Evolutionary conservation across 2,888 invertebrate genomes (phyloP).

Genomic region (Pristionchus entomophagus): DNA sequence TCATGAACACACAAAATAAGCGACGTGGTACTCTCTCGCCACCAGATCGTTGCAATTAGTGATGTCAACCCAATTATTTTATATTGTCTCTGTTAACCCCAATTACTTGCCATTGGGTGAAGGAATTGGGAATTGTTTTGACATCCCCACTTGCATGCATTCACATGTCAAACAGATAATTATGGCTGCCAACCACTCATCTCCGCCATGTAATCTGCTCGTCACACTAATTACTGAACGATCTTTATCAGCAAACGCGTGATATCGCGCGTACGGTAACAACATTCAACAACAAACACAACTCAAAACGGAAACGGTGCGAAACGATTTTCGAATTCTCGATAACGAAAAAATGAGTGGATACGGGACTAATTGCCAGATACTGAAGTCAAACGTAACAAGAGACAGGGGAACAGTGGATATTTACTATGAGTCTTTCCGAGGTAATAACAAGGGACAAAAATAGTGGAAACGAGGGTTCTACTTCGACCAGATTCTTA

Average conservation of each 20-base stretch:
- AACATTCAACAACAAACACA: conserved; percentile 22
- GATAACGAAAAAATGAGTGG: neutral
- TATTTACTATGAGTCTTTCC: neutral
- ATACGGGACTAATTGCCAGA: too few species aligned
- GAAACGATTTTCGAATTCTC: neutral
- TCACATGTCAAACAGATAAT: neutral
- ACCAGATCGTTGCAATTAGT: too few species aligned
- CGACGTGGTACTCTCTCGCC: too few species aligned
- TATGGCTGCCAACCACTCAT: neutral
- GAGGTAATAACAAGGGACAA: neutral
- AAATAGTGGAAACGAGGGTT: neutral
- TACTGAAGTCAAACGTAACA: too few species aligned
- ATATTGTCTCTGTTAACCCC: too few species aligned
- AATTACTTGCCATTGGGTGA: too few species aligned
- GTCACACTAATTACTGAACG: neutral
- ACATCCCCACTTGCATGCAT: neutral
- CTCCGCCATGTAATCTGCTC: too few species aligned
- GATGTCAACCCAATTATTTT: too few species aligned
- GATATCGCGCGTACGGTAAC: neutral
- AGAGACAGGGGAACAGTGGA: neutral
- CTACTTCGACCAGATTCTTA: too few species aligned
- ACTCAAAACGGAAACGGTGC: neutral
- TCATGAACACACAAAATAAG: too few species aligned
- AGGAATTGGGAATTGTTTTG: too few species aligned
- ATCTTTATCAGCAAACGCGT: neutral